Conservation (phyloP, 23 tunicate genomes). For the Aplidium turbinatum region DNA sequence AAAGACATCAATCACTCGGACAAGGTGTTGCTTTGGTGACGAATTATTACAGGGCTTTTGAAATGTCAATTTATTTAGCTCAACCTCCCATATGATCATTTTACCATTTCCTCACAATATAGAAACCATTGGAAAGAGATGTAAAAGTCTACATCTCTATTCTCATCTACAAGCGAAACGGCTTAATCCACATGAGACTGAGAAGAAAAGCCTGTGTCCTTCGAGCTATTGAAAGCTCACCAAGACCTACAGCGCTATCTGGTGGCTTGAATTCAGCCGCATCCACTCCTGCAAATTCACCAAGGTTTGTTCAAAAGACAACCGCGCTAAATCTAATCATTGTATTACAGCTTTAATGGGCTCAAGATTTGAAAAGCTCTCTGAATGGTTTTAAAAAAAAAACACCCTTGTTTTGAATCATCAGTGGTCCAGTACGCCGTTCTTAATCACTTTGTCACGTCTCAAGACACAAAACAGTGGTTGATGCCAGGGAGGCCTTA, state of each 20-base stretch:
- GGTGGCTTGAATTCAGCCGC: conserved; percentile 22
- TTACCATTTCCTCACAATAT: too few relatives aligned
- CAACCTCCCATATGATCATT: not conserved
- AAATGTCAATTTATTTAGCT: too few relatives aligned
- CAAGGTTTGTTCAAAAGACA: conserved; percentile 43
- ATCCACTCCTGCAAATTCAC: conserved; percentile 43
- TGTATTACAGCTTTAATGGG: not conserved
- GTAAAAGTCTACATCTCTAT: conserved; percentile 90
- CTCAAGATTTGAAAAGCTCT: not conserved
- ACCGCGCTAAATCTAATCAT: not conserved
- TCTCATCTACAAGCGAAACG: conserved; percentile 82
- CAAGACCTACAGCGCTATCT: conserved; percentile 53
- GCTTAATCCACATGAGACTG: conserved; percentile 76
- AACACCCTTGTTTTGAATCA: too few relatives aligned
- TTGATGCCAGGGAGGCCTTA: too few relatives aligned
- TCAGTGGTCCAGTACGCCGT: too few relatives aligned
- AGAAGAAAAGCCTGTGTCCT: conserved; percentile 89
- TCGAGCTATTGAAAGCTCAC: conserved; percentile 70
- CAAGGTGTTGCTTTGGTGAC: too few relatives aligned
- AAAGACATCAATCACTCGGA: too few relatives aligned
- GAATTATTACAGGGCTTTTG: too few relatives aligned
- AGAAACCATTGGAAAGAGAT: conserved; percentile 88
- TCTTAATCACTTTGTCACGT: too few relatives aligned
- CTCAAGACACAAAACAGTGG: too few relatives aligned
- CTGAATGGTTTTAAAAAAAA: too few relatives aligned